phyloP scores from a whole-genome alignment of 2,113 vertebrate genomes.

The Clinocottus analis region DNA sequence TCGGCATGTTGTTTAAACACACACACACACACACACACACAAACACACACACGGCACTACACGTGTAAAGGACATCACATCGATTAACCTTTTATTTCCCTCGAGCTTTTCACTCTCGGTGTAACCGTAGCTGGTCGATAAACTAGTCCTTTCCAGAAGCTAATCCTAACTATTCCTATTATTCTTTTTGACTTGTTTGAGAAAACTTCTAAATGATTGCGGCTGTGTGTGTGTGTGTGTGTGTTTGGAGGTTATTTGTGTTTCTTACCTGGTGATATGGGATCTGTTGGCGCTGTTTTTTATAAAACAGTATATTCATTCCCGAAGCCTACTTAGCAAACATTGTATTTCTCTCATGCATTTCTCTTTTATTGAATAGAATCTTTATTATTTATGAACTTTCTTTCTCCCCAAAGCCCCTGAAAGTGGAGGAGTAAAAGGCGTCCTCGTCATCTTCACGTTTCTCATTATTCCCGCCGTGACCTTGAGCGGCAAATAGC shows the following conservation, averaged over 20 bases:
- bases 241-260: conserved; percentile 12
- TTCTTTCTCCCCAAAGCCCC: not conserved
- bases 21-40: not conserved
- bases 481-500: not conserved
- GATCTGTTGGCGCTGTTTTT: conserved; percentile 13
- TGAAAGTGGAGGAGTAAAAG: not conserved
- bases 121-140: conserved; percentile 26
- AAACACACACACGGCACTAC: not conserved
- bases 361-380: not conserved
- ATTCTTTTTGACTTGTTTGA: not conserved
- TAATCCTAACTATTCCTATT: not conserved
- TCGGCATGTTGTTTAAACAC: conserved; percentile 29
- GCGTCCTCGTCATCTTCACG: not conserved
- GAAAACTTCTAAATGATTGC: not conserved
- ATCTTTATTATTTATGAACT: not conserved
- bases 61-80: conserved; percentile 35
- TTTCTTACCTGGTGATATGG: conserved; percentile 41
- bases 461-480: not conserved
- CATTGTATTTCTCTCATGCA: conserved; percentile 4
- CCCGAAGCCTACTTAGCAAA: conserved; percentile 1
- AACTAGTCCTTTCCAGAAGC: not conserved
- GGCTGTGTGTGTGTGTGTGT: not conserved
- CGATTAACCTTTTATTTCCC: conserved; percentile 55
- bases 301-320: conserved; percentile 28
- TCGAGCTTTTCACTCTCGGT: not conserved